A percentile compares a stretch with the other conserved stretches of the same genome.
These are phyloP conservation scores for Drosophila mimica DNA, from an alignment of 2,888 invertebrate genomes.

Conservation along the genomic window DNA sequence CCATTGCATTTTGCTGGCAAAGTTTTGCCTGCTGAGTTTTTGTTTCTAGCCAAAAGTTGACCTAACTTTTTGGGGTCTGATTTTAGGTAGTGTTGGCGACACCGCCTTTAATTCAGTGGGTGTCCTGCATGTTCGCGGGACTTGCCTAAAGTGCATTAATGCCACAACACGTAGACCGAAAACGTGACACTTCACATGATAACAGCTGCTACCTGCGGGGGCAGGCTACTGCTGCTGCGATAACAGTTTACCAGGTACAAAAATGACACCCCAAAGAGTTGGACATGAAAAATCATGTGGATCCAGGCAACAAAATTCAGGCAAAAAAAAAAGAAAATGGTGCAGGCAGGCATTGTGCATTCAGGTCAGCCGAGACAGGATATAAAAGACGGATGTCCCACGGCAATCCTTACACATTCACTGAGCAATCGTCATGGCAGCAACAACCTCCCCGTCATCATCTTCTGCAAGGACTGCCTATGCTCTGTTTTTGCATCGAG, in stretches of 20 bases:
- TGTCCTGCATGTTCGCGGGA: slow-evolving; percentile 44
- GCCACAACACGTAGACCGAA: slow-evolving; percentile 36
- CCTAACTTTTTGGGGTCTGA: slow-evolving; percentile 47
- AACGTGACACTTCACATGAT: slow-evolving; percentile 31
- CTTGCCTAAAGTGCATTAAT: slow-evolving; percentile 59
- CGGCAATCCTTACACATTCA: slow-evolving; percentile 46
- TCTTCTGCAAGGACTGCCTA: slow-evolving; percentile 44
- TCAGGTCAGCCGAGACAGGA: slow-evolving; percentile 18
- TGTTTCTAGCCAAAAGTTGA: slow-evolving; percentile 29
- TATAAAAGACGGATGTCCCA: slow-evolving; percentile 45
- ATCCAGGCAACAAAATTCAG: slow-evolving; percentile 10
- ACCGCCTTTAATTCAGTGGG: slow-evolving; percentile 5
- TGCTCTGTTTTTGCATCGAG: slow-evolving; percentile 66
- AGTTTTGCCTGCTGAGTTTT: slow-evolving; percentile 25
- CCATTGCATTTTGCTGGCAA: slow-evolving; percentile 29
- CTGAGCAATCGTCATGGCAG: slow-evolving; percentile 52
- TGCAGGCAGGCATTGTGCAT: slow-evolving; percentile 8
- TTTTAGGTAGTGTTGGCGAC: background rate
- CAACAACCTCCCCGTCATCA: slow-evolving; percentile 23
- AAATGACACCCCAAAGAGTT: slow-evolving; percentile 47
- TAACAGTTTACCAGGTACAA: slow-evolving; percentile 36
- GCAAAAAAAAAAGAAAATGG: background rate
- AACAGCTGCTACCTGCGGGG: slow-evolving; percentile 50
- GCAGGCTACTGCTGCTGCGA: background rate
- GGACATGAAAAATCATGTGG: slow-evolving; percentile 51